These are phyloP conservation scores for Aphis craccivora DNA, from an alignment of 1,140 invertebrate genomes.

Conservation along the genomic window DNA sequence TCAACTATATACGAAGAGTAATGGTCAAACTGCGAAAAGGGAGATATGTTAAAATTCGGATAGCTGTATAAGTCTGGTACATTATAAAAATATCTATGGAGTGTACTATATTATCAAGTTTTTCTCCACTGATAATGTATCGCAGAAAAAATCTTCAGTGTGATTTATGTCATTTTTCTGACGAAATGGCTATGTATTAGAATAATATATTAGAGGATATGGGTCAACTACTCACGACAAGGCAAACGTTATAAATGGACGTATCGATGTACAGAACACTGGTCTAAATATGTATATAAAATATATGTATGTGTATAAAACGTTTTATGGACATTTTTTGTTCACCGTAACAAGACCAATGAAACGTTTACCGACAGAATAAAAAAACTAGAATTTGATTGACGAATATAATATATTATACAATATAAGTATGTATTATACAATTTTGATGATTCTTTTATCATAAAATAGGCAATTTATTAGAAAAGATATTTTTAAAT, in stretches of 20 bases:
- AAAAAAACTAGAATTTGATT: neutral
- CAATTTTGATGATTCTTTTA: neutral
- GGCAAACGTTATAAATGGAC: conserved; percentile 23
- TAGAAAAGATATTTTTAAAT: neutral
- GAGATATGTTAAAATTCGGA: neutral
- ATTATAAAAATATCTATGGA: neutral
- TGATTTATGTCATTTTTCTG: conserved; percentile 41
- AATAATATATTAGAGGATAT: conserved; percentile 29
- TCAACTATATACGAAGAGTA: neutral
- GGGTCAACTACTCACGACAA: neutral
- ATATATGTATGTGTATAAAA: neutral
- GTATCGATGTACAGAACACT: neutral
- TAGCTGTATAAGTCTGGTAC: neutral
- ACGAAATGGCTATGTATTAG: neutral
- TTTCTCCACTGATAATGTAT: neutral
- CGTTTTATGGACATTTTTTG: neutral
- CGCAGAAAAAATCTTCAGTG: neutral
- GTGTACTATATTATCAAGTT: neutral
- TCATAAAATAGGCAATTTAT: neutral
- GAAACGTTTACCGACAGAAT: neutral
- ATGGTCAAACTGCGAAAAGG: neutral
- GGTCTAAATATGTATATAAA: conserved; percentile 5
- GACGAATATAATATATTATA: neutral
- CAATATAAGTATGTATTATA: neutral
- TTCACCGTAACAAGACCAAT: neutral